These are phyloP conservation scores for Dreissena polymorpha DNA, from an alignment of 1,140 invertebrate species.

Conservation along the genomic window DNA sequence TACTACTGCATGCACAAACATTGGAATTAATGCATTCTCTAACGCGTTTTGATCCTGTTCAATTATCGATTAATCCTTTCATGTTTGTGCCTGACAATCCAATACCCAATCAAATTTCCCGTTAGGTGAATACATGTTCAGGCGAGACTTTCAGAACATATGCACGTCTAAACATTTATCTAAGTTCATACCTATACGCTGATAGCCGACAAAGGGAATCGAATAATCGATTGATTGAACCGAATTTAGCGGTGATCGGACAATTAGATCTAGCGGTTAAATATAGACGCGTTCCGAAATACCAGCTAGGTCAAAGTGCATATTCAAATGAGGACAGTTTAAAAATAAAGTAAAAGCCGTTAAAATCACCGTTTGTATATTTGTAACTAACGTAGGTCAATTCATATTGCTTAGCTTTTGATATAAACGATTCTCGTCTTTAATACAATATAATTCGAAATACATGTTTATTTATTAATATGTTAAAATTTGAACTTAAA, in stretches of 20 bases:
- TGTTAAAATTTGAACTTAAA: too few relatives aligned
- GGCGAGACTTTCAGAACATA: constrained; percentile 30
- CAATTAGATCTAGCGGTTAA: constrained; percentile 46
- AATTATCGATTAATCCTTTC: neutral
- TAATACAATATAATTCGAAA: too few relatives aligned
- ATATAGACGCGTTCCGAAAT: constrained; percentile 38
- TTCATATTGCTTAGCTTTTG: too few relatives aligned
- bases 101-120: constrained; percentile 38
- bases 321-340: too few relatives aligned
- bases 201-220: constrained; percentile 9
- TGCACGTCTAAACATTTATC: constrained; percentile 46
- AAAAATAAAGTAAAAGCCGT: too few relatives aligned
- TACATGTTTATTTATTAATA: too few relatives aligned
- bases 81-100: constrained; percentile 27
- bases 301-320: neutral
- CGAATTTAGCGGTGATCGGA: constrained; percentile 28
- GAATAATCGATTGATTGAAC: constrained; percentile 43
- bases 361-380: too few relatives aligned
- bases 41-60: too few relatives aligned
- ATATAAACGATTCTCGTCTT: too few relatives aligned
- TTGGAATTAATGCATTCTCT: too few relatives aligned
- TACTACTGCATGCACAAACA: neutral
- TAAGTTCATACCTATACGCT: constrained; percentile 4
- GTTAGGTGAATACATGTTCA: constrained; percentile 44
- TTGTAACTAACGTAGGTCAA: too few relatives aligned